Conservation (phyloP, 2,888 invertebrate species). For the Hemicrepidius hirtus region DNA sequence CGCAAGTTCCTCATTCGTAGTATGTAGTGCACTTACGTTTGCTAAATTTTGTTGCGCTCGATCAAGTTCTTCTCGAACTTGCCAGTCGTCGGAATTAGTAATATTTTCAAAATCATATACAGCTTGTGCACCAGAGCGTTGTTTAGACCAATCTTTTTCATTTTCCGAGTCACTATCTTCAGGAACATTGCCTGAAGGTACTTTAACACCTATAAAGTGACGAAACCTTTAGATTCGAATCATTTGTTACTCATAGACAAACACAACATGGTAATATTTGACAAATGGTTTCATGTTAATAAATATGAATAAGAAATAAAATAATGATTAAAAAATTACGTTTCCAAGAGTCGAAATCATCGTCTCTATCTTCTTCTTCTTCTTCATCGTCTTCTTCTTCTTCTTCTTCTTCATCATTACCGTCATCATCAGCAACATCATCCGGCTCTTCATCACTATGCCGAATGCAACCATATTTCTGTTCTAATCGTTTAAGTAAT, state of each 20-base stretch:
- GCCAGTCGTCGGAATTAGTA: conserved; percentile 76
- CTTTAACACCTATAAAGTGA: conserved; percentile 58
- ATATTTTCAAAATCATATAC: conserved; percentile 74
- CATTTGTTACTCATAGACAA: neutral
- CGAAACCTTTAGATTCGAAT: conserved; percentile 50
- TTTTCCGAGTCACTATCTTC: conserved; percentile 63
- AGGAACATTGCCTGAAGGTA: conserved; percentile 57
- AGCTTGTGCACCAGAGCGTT: conserved; percentile 59
- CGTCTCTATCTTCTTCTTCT: conserved; percentile 55
- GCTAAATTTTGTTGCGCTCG: conserved; percentile 66
- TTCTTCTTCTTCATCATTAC: conserved; percentile 59
- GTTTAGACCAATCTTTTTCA: conserved; percentile 54
- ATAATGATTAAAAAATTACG: conserved; percentile 63
- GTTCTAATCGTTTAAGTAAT: conserved; percentile 80
- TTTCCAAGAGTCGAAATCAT: conserved; percentile 66
- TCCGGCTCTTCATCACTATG: conserved; percentile 68
- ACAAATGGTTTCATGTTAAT: conserved; percentile 42
- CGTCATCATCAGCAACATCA: conserved; percentile 71
- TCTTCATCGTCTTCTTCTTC: conserved; percentile 63
- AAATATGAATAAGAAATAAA: conserved; percentile 24
- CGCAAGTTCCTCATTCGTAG: neutral
- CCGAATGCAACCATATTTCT: conserved; percentile 83
- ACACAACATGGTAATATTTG: conserved; percentile 38
- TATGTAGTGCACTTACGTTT: conserved; percentile 63
- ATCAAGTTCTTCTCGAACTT: conserved; percentile 69